Conservation (phyloP, 2,888 invertebrate genomes). For the Dryocosmus kuriphilus region DNA sequence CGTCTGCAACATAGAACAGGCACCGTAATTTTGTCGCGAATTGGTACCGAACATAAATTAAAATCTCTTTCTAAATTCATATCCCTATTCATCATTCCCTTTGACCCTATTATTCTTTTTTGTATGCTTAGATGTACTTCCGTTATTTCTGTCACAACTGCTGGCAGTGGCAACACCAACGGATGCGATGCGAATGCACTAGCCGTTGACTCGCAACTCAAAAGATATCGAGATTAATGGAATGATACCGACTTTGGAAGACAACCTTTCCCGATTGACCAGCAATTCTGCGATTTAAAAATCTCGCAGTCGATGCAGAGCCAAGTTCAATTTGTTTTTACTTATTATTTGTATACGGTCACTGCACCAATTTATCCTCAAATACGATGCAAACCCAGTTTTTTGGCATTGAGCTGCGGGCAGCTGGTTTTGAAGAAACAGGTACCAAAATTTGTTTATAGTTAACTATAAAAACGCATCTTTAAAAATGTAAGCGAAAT, state of each 20-base stretch:
- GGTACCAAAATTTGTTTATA: constrained; percentile 19
- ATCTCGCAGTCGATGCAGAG: constrained; percentile 7
- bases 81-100: not conserved
- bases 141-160: constrained; percentile 96
- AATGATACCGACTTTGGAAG: constrained; percentile 59
- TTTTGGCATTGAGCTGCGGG: constrained; percentile 61
- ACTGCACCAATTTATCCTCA: constrained; percentile 61
- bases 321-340: constrained; percentile 59
- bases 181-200: constrained; percentile 85
- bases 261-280: not conserved
- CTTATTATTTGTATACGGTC: constrained; percentile 63
- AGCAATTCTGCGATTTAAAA: constrained; percentile 45
- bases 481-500: constrained; percentile 44
- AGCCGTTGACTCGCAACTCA: constrained; percentile 90
- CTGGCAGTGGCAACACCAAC: constrained; percentile 93
- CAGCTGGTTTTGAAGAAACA: constrained; percentile 61
- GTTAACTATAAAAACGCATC: not conserved
- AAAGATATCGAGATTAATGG: constrained; percentile 79
- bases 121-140: constrained; percentile 69
- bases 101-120: not conserved
- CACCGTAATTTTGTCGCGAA: constrained; percentile 97
- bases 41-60: constrained; percentile 78
- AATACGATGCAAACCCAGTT: constrained; percentile 61
- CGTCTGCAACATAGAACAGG: constrained; percentile 92
- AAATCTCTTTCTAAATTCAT: not conserved